Percentiles rank a stretch among this genome's conserved stretches.
These are phyloP conservation scores for Hippocampus kuda DNA, from an alignment of 2,797 vertebrate genomes.

Conservation along the genomic window DNA sequence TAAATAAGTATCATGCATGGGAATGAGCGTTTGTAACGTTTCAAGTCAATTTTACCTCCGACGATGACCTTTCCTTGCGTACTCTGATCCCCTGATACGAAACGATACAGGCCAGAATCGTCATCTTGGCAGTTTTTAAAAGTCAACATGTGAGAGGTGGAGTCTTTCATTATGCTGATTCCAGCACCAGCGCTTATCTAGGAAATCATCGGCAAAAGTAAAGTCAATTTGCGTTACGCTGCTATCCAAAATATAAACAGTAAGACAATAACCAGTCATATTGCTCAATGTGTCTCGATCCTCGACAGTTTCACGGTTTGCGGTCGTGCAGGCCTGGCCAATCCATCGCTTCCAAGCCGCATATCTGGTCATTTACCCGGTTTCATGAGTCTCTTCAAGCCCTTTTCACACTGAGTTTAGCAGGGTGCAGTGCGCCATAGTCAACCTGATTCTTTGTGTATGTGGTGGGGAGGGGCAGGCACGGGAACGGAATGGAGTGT, in stretches of 20 bases:
- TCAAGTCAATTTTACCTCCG: conserved; percentile 58
- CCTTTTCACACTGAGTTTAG: too few species aligned
- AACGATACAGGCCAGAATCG: conserved; percentile 67
- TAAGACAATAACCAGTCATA: background rate
- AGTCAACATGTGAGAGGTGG: conserved; percentile 56
- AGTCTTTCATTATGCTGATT: conserved; percentile 57
- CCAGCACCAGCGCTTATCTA: conserved; percentile 60
- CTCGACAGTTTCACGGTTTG: background rate
- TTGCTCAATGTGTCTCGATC: background rate
- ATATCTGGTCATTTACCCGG: too few species aligned
- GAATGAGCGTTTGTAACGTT: background rate
- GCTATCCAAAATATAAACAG: background rate
- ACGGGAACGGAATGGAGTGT: too few species aligned
- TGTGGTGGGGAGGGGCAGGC: too few species aligned
- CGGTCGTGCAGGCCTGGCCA: background rate
- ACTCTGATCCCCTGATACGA: conserved; percentile 59
- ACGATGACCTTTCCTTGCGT: conserved; percentile 65
- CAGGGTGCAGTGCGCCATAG: too few species aligned
- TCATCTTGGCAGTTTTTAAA: conserved; percentile 55
- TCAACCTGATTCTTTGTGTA: too few species aligned
- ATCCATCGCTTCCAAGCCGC: too few species aligned
- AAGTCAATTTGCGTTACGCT: background rate
- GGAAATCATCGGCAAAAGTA: background rate
- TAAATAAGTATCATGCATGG: conserved; percentile 1
- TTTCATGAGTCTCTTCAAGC: too few species aligned